Evolutionary conservation across 2,888 invertebrate species (phyloP), one percentile per base, ranked within the genome.

Genomic region (Eumerus sabulonum): DNA sequence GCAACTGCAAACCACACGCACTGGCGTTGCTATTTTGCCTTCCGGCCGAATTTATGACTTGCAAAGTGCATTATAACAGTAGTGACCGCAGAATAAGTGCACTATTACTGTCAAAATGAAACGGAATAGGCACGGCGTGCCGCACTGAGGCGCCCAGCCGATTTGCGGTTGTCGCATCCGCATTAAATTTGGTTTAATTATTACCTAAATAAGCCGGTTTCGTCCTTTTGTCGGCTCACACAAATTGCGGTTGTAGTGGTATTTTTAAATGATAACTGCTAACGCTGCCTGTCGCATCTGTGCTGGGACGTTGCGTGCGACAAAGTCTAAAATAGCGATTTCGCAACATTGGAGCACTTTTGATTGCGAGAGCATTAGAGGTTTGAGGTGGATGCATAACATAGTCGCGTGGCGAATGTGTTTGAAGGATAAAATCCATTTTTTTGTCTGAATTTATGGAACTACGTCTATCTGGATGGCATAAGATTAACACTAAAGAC

Each of bases 161-260:
- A 51, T 57, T 42, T 79, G 77, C 72, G 77, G 77, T 77, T 77
- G 68, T 63, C 77, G 77, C 68, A 79, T 79, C 74, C 74, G 68
- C 63, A 74, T 79, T 79, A 79, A 79, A 79, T 79, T 73, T 68
- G 77, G 73, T 79, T 79, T 79, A 79, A 79, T 79, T 79, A 79
- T 79, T 79, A 74, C 68, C 73, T 79, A 79, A 79, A 79, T 79
- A 79, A 79, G 77, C 77, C 62, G 66, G 62, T 4, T n/a, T n/a
- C n/a, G n/a, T n/a, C 64, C 67, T 60, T 62, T 72, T 60, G 64
- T 57, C 12, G 70, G 70, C 18, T 72, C 67, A 56, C 72, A 77
- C 76, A 77, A 77, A 77, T 77, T 72, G 76, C 76, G 76, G 72
- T 76, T 54, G 27, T 27, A 27, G 27, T 27, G 27, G 27, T 27